phyloP scores from a whole-genome alignment of 2,888 invertebrate species.

The Cistogaster globosa region DNA sequence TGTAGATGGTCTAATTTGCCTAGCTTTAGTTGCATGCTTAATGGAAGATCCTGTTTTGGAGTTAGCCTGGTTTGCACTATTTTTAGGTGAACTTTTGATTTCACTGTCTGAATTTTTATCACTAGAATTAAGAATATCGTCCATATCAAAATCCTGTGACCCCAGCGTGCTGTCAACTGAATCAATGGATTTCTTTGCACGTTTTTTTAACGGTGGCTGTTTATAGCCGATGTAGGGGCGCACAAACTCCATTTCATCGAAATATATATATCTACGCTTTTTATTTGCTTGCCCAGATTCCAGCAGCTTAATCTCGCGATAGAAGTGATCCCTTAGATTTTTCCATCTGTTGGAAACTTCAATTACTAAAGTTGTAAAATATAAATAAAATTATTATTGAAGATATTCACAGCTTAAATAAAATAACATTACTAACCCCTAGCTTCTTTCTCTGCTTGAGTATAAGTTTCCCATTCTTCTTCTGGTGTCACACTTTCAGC shows the following conservation, averaged over 20 bases:
- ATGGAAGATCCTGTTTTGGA: not conserved
- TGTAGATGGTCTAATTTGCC: not conserved
- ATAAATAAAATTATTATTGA: not conserved
- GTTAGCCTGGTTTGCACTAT: too few relatives aligned
- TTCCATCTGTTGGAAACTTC: conserved; percentile 50
- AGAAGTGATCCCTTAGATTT: conserved; percentile 48
- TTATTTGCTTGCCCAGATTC: conserved; percentile 21
- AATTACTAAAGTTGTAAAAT: conserved; percentile 13
- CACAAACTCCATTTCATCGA: conserved; percentile 62
- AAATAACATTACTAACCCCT: conserved; percentile 24
- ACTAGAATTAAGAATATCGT: conserved; percentile 16
- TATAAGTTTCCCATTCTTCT: conserved; percentile 60
- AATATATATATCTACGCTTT: conserved; percentile 60
- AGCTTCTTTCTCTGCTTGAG: conserved; percentile 52
- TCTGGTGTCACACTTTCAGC: conserved; percentile 56
- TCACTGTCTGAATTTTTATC: not conserved
- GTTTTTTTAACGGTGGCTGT: not conserved
- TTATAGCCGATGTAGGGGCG: conserved; percentile 52
- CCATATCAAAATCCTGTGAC: conserved; percentile 9
- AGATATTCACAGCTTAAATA: not conserved
- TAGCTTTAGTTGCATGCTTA: not conserved
- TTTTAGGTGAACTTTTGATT: not conserved
- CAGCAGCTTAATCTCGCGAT: conserved; percentile 46
- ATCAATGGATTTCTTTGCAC: not conserved
- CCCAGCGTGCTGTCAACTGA: not conserved